These are phyloP conservation scores for Urosaurus nigricauda DNA, from an alignment of 2,797 vertebrate species.

Conservation along the genomic window DNA sequence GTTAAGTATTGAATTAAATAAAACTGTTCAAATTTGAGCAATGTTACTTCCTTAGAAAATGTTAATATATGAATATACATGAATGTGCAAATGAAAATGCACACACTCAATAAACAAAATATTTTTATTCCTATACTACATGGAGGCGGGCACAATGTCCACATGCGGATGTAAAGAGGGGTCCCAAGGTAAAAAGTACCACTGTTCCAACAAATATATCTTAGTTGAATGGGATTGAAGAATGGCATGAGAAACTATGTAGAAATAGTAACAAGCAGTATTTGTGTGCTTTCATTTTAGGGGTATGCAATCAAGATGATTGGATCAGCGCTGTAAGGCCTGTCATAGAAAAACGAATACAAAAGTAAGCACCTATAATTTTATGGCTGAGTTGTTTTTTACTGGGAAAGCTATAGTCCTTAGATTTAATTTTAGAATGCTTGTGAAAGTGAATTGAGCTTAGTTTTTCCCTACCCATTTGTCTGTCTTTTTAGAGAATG, in stretches of 20 bases:
- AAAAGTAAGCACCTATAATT: slow-evolving; percentile 86
- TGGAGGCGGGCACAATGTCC: too few relatives aligned
- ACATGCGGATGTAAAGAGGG: too few relatives aligned
- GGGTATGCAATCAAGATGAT: slow-evolving; percentile 93
- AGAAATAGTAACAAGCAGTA: background rate
- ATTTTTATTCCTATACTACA: too few relatives aligned
- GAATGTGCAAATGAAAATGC: too few relatives aligned
- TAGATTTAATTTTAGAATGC: background rate
- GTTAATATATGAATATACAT: too few relatives aligned
- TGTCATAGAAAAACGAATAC: slow-evolving; percentile 98
- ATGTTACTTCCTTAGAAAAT: too few relatives aligned
- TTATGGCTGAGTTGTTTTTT: background rate
- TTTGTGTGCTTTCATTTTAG: slow-evolving; percentile 72
- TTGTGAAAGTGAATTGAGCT: slow-evolving; percentile 1
- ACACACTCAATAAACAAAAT: too few relatives aligned
- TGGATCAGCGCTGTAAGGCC: slow-evolving; percentile 98
- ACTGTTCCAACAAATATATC: too few relatives aligned
- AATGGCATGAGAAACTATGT: background rate
- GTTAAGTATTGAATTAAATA: too few relatives aligned
- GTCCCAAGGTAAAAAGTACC: too few relatives aligned
- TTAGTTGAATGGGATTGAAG: background rate
- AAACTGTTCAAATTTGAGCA: too few relatives aligned
- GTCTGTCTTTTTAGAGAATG: background rate
- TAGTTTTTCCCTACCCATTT: background rate
- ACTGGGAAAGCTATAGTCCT: background rate